phyloP scores from a whole-genome alignment of 1,140 invertebrate species.

The Pemphigus obesinymphae region DNA sequence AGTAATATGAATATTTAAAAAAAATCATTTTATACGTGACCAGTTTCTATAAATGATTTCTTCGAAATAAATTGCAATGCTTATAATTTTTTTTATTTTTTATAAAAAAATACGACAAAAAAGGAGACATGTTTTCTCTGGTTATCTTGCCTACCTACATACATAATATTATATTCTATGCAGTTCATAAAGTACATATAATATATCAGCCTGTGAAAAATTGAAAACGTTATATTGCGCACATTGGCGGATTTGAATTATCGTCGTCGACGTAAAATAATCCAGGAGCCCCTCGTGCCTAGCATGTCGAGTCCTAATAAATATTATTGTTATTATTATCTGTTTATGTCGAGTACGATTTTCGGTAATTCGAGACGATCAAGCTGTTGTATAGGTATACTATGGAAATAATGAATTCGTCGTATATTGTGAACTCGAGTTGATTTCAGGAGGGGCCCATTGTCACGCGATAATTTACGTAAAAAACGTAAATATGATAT shows the following conservation, averaged over 20 bases:
- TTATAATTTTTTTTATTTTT: no score
- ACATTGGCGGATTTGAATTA: background rate
- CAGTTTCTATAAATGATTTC: no score
- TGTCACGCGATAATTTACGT: slow-evolving; percentile 18
- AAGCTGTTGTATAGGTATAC: background rate
- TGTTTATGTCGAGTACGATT: slow-evolving; percentile 9
- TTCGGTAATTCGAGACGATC: slow-evolving; percentile 1
- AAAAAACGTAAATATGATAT: background rate
- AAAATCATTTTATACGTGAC: no score
- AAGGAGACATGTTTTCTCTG: no score
- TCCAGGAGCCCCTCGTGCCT: background rate
- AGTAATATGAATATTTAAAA: no score
- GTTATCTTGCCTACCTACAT: no score
- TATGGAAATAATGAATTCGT: background rate
- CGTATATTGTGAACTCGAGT: background rate
- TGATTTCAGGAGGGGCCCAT: background rate
- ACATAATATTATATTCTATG: no score
- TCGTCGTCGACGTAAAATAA: background rate
- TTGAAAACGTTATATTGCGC: no score
- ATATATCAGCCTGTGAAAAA: no score
- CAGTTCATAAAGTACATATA: no score
- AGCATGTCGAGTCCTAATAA: background rate
- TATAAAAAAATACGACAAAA: no score
- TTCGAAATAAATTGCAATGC: no score
- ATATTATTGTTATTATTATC: background rate